These are phyloP conservation scores for Troides helena DNA, from an alignment of 2,888 invertebrate genomes.

Conservation along the genomic window DNA sequence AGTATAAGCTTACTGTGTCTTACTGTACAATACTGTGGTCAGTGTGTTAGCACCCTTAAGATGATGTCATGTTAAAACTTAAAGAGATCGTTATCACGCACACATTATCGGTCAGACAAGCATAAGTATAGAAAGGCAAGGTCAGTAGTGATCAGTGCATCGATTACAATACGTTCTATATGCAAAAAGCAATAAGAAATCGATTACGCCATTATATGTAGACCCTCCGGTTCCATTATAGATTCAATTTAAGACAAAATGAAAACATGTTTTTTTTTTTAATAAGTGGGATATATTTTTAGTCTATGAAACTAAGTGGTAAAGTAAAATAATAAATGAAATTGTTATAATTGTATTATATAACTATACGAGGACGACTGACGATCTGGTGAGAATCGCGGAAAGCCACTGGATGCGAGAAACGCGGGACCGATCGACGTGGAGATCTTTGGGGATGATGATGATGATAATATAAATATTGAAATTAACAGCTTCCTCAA, in stretches of 20 bases:
- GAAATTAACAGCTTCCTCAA: too few species aligned
- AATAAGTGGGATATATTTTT: too few species aligned
- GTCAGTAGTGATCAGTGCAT: constrained; percentile 8
- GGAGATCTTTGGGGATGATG: too few species aligned
- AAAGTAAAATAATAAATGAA: too few species aligned
- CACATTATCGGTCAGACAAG: constrained; percentile 29
- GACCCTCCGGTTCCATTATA: neutral
- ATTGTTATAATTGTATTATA: too few species aligned
- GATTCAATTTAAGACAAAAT: neutral
- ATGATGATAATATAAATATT: too few species aligned
- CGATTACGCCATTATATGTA: constrained; percentile 9
- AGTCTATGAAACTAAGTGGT: too few species aligned
- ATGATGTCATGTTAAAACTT: constrained; percentile 28
- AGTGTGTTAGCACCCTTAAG: constrained; percentile 15
- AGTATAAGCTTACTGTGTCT: too few species aligned
- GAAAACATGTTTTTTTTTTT: neutral
- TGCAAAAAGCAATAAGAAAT: constrained; percentile 23
- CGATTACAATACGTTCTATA: constrained; percentile 9
- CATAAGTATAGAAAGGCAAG: constrained; percentile 26
- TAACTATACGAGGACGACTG: too few species aligned
- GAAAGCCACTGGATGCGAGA: too few species aligned
- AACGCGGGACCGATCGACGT: too few species aligned
- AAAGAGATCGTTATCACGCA: constrained; percentile 30
- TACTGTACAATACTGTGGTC: neutral
- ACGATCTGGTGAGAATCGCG: too few species aligned